phyloP scores from a whole-genome alignment of 2,797 vertebrate species.

The Periparus ater region DNA sequence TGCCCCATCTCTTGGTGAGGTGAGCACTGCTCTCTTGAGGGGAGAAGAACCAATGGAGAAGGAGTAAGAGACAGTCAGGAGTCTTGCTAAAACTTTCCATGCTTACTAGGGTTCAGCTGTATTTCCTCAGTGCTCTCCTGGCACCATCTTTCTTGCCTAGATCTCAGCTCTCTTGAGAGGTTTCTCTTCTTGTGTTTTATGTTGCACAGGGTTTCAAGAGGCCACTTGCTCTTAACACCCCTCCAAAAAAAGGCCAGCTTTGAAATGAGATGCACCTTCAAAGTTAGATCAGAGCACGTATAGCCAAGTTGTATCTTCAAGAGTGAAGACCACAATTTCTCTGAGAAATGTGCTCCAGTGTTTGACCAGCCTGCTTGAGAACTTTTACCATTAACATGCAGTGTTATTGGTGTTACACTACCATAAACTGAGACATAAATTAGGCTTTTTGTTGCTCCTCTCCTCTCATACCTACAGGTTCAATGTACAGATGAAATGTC shows the following conservation, averaged over 20 bases:
- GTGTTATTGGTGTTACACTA: not conserved
- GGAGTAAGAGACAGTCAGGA: not conserved
- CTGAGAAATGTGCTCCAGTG: not conserved
- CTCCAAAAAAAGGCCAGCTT: not conserved
- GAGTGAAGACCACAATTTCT: not conserved
- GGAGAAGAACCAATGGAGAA: not conserved
- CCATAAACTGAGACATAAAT: not conserved
- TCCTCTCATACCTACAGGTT: not conserved
- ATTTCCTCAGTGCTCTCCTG: not conserved
- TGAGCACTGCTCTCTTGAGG: not conserved
- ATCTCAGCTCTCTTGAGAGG: not conserved
- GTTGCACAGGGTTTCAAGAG: not conserved
- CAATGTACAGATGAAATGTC: not conserved
- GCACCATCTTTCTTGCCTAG: not conserved
- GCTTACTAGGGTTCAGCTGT: not conserved
- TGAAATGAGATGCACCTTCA: not conserved
- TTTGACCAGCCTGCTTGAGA: not conserved
- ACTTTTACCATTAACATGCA: not conserved
- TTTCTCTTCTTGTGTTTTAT: not conserved
- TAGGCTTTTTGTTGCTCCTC: not conserved
- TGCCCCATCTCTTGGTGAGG: fast-evolving
- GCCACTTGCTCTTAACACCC: not conserved
- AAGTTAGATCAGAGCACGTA: not conserved
- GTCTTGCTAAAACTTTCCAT: not conserved
- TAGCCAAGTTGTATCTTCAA: not conserved